Base-by-base conservation (phyloP, 2,113 vertebrate genomes). In the Sigmodon hispidus region DNA sequence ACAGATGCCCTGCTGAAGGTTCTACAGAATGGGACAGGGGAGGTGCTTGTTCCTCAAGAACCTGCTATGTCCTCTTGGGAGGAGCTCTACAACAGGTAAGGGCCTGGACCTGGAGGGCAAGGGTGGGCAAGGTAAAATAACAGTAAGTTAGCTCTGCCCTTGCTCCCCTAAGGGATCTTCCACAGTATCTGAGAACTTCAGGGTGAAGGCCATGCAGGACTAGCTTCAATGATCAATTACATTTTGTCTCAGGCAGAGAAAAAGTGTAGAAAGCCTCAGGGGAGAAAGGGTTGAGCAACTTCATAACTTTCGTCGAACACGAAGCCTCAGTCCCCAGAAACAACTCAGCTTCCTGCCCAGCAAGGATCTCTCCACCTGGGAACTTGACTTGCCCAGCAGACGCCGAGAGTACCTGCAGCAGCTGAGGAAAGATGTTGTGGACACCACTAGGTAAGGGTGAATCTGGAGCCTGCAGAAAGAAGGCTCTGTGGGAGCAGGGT, bases 301-400 rank as follows among this genome's bases (percentile, higher is more conserved):
- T 61, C 98, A 98, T 89, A 98, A 95, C 34, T 98, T 96, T 92
- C 97, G 98, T 15, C 40, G 92, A 50, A 98, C 98, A 55, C 98
- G 98, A 40, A 99, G 99, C 94, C 97, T 99, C 79, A 99, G 99
- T 96, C 99, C 99, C 69, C 98, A 99, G 92, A 99, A 99, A 95
- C 98, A 98, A 19, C 50, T 98, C 40, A 97, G 95, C 83, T 31
- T 97, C 45, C 96, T 97, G 67, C 96, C 98, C 83, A 77, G 29
- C 1, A 91, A 97, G 52, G 98, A 98, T 31, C 12, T 91, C 2
- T 96, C 96, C 26, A 90, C 98, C 79, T 97, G 96, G 72, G 96
- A 98, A 45, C 88, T 96, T 1, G 98, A 98, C 67, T 94, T 97
- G n/a, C 99, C 99, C 88, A 99, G 98, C 96, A 97, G 97, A 57